phyloP scores from a whole-genome alignment of 2,797 vertebrate species.

The Scomberomorus guttatus region DNA sequence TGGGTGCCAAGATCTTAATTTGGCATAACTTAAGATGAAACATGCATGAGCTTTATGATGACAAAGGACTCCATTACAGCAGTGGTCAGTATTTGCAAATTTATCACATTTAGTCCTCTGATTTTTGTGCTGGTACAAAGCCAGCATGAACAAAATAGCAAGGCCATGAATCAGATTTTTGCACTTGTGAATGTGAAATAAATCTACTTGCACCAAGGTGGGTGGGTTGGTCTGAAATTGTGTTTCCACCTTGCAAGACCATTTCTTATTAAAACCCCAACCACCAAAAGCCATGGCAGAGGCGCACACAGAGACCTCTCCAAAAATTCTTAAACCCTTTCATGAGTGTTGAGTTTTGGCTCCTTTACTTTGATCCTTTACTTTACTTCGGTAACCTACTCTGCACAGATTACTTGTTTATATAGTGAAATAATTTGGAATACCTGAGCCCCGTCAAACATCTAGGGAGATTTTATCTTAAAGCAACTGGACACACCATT shows the following conservation, averaged over 20 bases:
- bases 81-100: slow-evolving; percentile 30
- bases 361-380: too few relatives aligned
- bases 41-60: slow-evolving; percentile 62
- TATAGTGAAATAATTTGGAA: not conserved
- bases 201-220: not conserved
- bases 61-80: slow-evolving; percentile 43
- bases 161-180: too few relatives aligned
- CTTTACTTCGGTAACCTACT: not conserved
- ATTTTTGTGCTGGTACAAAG: slow-evolving; percentile 13
- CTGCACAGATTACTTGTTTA: slow-evolving; percentile 4
- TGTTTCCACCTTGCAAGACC: slow-evolving; percentile 1
- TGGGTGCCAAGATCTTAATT: slow-evolving; percentile 55
- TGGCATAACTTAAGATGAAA: slow-evolving; percentile 60
- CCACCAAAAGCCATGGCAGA: not conserved
- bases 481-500: slow-evolving; percentile 3
- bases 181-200: not conserved
- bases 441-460: slow-evolving; percentile 9
- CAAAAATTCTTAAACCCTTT: not conserved
- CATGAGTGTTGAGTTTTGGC: not conserved
- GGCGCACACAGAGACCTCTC: too few relatives aligned
- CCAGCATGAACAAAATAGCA: not conserved
- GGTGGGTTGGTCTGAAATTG: not conserved
- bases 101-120: slow-evolving; percentile 21
- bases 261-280: not conserved
- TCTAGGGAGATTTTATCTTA: not conserved